Conservation (phyloP, 1,140 invertebrate genomes). For the Sarcophaga bullata region DNA sequence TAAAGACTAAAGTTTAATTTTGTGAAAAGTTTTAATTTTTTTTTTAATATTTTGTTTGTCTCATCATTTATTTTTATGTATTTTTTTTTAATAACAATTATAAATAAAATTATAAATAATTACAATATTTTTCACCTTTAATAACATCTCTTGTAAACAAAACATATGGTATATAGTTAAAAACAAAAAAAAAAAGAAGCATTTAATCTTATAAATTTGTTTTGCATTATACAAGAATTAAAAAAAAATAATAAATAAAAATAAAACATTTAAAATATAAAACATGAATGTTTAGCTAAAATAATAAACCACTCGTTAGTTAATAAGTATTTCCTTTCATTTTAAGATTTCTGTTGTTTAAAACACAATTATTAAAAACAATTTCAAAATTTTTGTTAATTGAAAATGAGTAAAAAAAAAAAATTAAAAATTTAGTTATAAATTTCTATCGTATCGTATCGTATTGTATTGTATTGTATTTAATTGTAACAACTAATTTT, state of each 20-base stretch:
- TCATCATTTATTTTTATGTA: neutral
- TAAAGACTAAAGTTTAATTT: constrained; percentile 26
- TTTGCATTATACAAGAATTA: no score
- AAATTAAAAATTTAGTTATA: neutral
- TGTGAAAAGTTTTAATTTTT: neutral
- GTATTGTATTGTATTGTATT: neutral
- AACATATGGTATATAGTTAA: neutral
- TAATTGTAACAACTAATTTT: neutral
- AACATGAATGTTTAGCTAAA: constrained; percentile 13
- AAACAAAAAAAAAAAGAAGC: neutral
- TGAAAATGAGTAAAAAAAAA: neutral
- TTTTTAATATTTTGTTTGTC: neutral
- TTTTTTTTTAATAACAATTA: neutral
- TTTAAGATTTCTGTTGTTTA: no score
- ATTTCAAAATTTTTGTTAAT: no score
- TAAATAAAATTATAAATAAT: neutral
- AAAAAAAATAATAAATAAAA: no score
- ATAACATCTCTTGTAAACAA: neutral
- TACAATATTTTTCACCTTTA: neutral
- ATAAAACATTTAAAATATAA: neutral
- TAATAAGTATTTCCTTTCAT: no score
- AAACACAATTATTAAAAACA: no score
- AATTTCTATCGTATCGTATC: neutral
- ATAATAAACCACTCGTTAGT: neutral
- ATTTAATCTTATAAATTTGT: neutral